Percentiles rank a stretch among this genome's conserved stretches.
Evolutionary conservation across 92 coral and sea anemone genomes (phyloP).

Genomic region (Zoanthus sociatus): DNA sequence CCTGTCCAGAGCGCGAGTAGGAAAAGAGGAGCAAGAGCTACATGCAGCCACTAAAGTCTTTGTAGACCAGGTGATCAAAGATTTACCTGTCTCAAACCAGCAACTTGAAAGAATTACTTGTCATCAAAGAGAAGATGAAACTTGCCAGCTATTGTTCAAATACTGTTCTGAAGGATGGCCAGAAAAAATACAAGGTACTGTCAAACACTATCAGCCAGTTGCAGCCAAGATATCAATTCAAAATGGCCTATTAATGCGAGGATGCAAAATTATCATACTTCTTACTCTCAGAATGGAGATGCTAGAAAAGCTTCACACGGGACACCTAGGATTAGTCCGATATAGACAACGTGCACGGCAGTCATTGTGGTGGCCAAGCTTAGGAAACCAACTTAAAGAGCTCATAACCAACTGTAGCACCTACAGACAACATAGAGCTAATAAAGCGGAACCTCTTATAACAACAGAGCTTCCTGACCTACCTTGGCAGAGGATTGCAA

Average conservation of each 20-base stretch:
- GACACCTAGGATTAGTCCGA: slow-evolving; percentile 19
- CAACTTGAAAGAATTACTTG: too few species aligned
- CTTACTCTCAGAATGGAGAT: slow-evolving; percentile 40
- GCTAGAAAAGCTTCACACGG: slow-evolving; percentile 20
- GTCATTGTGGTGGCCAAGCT: slow-evolving; percentile 32
- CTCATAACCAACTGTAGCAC: slow-evolving; percentile 20
- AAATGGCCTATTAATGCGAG: slow-evolving; percentile 55
- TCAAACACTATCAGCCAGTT: background rate
- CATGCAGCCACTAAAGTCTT: too few species aligned
- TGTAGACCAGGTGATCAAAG: too few species aligned
- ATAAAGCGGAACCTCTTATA: slow-evolving; percentile 25
- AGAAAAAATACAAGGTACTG: too few species aligned
- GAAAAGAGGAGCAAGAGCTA: too few species aligned
- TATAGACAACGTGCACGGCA: slow-evolving; percentile 32
- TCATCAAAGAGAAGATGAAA: too few species aligned
- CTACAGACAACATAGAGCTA: slow-evolving; percentile 10
- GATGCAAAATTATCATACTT: slow-evolving; percentile 29
- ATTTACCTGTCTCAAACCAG: too few species aligned
- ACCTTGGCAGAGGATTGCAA: slow-evolving; percentile 30
- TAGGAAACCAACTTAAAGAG: slow-evolving; percentile 31
- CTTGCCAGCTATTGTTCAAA: too few species aligned
- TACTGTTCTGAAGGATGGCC: too few species aligned
- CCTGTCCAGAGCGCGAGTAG: too few species aligned
- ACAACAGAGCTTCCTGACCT: slow-evolving; percentile 26
- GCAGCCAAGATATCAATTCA: slow-evolving; percentile 51